Percentiles rank a stretch among this genome's conserved stretches.
Conservation (phyloP, 2,888 invertebrate genomes). For the Drosophila anomelani region DNA sequence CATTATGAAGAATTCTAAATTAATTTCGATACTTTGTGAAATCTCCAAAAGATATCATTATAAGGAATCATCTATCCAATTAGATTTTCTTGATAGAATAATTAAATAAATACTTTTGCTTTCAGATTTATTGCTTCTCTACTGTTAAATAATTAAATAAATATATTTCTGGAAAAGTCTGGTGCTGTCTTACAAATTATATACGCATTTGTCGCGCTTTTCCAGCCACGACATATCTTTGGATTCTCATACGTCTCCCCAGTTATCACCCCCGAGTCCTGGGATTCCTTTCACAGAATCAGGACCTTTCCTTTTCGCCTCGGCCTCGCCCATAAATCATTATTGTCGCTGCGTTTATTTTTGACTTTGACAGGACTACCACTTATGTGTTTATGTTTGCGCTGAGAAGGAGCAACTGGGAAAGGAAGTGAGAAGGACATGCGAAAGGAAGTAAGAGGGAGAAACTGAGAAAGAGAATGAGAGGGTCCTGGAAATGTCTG, state of each 20-base stretch:
- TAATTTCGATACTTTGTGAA: no score
- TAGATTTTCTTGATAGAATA: neutral
- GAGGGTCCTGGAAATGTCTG: neutral
- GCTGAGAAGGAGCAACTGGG: constrained; percentile 1
- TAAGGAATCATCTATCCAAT: neutral
- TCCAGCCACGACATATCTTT: constrained; percentile 48
- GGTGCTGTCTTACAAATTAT: constrained; percentile 50
- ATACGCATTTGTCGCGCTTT: constrained; percentile 70
- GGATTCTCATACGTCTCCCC: constrained; percentile 49
- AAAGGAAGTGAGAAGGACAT: constrained; percentile 2
- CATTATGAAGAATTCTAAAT: no score
- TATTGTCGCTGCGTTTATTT: constrained; percentile 75
- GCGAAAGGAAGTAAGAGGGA: neutral
- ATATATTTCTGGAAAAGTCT: constrained; percentile 33
- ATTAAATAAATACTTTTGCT: constrained; percentile 1
- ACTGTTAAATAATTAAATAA: constrained; percentile 55
- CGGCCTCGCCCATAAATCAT: constrained; percentile 63
- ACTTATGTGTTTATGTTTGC: constrained; percentile 47
- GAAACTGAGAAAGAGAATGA: neutral
- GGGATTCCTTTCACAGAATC: constrained; percentile 27
- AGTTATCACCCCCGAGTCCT: constrained; percentile 13
- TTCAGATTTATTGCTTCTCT: constrained; percentile 55
- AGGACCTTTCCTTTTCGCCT: constrained; percentile 38
- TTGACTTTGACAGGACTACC: constrained; percentile 73
- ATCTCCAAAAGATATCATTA: no score